Evolutionary conservation across 2,888 invertebrate genomes (phyloP), one percentile per base, ranked within the genome.

Genomic region (Xylophagus ater): DNA sequence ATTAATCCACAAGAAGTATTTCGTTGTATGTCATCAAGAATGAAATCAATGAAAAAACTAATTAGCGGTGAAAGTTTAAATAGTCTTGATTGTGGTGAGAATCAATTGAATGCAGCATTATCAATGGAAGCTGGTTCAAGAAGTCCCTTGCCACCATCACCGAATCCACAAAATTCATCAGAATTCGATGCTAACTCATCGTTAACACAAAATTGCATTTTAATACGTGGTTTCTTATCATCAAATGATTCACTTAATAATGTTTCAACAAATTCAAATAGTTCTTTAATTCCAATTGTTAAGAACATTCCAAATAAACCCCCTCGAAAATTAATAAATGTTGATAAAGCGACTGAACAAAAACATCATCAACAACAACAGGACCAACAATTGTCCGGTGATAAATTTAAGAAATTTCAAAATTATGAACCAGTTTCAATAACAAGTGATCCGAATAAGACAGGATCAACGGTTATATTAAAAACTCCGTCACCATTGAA

Each of bases 41-140:
- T 87, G 82, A 84, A 84, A 56, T 81, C 78, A 1, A 87, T 87
- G 86, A 85, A 85, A 56, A 83, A 85, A 58, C 68, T 83, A 51
- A 71, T 86, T 43, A 78, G 74, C n/a, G 76, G 73, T 49, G 82
- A 83, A 48, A 73, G 72, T 47, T 54, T 73, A 8, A 70, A 70
- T 49, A 73, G 72, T 53, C 69, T 78, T 37, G 81, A 81, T 44
- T 80, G 78, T 54, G 76, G 77, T 38, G 84, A 85, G 53, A 78
- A 76, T 54, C 83, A 83, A 49, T 76, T 84, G 46, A 74, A 79
- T 44, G 79, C 78, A 23, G 78, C 76, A 2, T 66, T 77, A n/a
- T 78, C 76, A 41, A 78, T 86, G 74, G 84, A 84, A 56, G 80
- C 86, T 17, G 76, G 86, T 15, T 86, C 86, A 4, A 71, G 87